Conservation (phyloP, 2,113 vertebrate species). For the Corynorhinus townsendii region DNA sequence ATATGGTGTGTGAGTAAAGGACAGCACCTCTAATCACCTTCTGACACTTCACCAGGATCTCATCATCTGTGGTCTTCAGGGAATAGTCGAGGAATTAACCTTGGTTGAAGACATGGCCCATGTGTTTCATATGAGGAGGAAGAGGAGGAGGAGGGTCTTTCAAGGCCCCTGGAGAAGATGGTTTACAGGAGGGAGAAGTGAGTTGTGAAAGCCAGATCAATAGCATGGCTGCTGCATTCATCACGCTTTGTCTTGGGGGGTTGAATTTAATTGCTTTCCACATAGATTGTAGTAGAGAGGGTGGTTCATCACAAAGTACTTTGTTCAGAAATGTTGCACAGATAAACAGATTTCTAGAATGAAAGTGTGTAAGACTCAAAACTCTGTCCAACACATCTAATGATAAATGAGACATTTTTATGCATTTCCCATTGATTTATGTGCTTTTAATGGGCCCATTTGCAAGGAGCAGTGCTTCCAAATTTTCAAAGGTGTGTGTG, state of each 20-base stretch:
- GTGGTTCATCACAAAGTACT: conserved; percentile 63
- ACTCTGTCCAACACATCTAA: conserved; percentile 48
- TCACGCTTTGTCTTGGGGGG: conserved; percentile 41
- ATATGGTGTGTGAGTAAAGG: rapidly evolving
- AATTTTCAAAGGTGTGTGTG: neutral
- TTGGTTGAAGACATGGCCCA: neutral
- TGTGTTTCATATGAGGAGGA: neutral
- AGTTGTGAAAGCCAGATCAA: conserved; percentile 14
- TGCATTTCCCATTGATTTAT: conserved; percentile 63
- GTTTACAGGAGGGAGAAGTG: neutral
- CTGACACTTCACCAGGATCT: neutral
- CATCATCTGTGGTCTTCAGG: neutral
- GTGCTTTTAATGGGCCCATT: conserved; percentile 65
- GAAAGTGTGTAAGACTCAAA: conserved; percentile 70
- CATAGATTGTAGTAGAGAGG: conserved; percentile 54
- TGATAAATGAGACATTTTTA: conserved; percentile 74
- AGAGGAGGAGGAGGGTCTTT: neutral
- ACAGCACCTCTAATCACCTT: neutral
- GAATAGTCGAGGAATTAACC: neutral
- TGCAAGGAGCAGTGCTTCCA: neutral
- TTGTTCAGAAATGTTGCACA: conserved; percentile 69
- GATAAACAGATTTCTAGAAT: conserved; percentile 78
- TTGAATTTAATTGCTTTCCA: conserved; percentile 45
- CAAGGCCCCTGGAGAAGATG: neutral
- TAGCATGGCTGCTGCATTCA: neutral